Evolutionary conservation across 1,140 invertebrate species (phyloP), one percentile per base, ranked within the genome.

Genomic region (Brevipalpus yothersi): DNA sequence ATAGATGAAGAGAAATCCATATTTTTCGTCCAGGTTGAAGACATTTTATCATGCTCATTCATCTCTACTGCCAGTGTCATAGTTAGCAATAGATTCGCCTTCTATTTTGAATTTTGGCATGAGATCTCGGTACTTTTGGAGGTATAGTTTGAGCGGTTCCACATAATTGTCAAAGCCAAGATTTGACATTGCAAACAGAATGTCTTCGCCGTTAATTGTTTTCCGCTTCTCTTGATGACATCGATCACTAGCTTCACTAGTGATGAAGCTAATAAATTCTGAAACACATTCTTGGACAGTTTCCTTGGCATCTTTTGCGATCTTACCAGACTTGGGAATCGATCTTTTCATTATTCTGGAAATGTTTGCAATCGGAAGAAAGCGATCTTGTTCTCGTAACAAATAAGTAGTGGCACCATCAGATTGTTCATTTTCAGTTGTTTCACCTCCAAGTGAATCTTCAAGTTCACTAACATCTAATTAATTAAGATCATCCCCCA

Each of bases 231-330:
- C 95, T 73, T 93, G 82, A 65, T 93, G 85, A 74, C 91, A 96
- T 31, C 90, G 74, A 68, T 96, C 91, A 70, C 89, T 91, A 0
- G 91, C 91, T 76, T 99, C 94, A 68, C 89, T 94, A 0, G 94
- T 98, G 54, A 99, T 92, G 69, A 99, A 99, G 64, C 90, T 94
- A 67, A 99, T 95, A 69, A 99, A 99, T 70, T 99, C 95, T 0
- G 91, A 96, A 43, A 98, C 93, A 76, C 94, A 98, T 73, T 99
- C 95, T 73, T 99, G 95, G 19, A 98, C 88, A 76, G 92, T 97
- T 75, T 99, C 94, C 65, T 96, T 79, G 0, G 94, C 92, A 76
- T 99, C 95, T 77, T 99, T 99, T 0, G 94, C 90, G 67, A 97
- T 94, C 82, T 98, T 98, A 67, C 92, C 94, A 65, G 84, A 82